Evolutionary conservation across 2,888 invertebrate species (phyloP), one percentile per base, ranked within the genome.

Genomic region (Drosophila lacicola): DNA sequence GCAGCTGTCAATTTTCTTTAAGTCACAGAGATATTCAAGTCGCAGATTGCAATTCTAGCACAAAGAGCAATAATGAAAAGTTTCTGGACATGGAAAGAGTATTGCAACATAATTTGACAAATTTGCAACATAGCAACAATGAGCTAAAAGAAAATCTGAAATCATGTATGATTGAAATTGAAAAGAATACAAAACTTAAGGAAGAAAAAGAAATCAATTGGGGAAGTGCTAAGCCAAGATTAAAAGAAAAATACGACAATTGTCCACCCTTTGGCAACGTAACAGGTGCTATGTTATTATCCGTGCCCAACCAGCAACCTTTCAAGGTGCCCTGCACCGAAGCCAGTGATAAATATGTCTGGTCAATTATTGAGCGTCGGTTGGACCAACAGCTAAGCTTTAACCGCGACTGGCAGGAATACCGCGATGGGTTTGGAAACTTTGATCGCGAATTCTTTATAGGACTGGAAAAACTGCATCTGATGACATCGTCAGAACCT

Each of bases 401-500:
- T 9, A 36, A 72, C 3, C 66, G 56, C 4, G 0, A 3, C 4
- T 72, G 65, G 60, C 2, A 5, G 0, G 49, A 53, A 3, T 65
- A 56, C 53, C 14, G n/a, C 1, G 3, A 33, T 2, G 96, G 96
- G 4, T 96, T 96, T 82, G 95, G 95, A 1, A 94, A 95, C 81
- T 90, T 95, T 14, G 94, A 94, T 0, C 94, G 94, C 0, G 95
- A 96, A 86, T 95, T 95, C 88, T 96, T 95, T 94, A 91, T 95
- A 5, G 95, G 95, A 5, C 87, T 95, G 70, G 95, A 95, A 68
- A 94, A 95, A 74, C 91, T 95, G 1, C 93, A 95, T 89, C 93
- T 91, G 0, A 54, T 90, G 36, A 90, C 90, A 33, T 61, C 75
- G 1, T 14, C 34, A 4, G 88, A 93, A 14, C 60, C 54, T 0